A percentile compares a stretch with the other conserved stretches of the same genome.
These are phyloP conservation scores for Zeugodacus cucurbitae DNA, from an alignment of 1,140 invertebrate genomes.

Conservation along the genomic window DNA sequence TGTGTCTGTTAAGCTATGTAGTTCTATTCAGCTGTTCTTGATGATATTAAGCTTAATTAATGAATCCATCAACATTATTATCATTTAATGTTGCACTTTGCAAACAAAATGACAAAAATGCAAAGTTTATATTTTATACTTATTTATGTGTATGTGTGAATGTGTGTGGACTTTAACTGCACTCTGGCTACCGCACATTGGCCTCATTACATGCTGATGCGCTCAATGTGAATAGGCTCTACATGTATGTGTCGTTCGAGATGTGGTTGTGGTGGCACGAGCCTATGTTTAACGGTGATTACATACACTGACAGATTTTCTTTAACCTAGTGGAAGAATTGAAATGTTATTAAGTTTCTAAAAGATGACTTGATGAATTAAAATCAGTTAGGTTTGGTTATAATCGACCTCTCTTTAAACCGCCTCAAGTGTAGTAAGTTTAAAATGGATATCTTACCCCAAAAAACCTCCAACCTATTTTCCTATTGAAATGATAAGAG, in stretches of 20 bases:
- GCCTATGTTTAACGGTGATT: background rate
- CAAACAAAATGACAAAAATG: background rate
- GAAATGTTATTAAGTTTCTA: no score
- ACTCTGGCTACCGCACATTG: background rate
- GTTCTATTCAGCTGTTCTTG: background rate
- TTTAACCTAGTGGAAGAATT: no score
- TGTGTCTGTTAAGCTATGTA: no score
- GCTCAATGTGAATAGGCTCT: background rate
- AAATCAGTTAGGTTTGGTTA: no score
- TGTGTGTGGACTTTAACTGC: background rate
- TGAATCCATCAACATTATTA: slow-evolving; percentile 8
- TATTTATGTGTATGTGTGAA: no score
- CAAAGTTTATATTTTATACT: background rate
- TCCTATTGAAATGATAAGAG: no score
- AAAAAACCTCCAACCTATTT: no score
- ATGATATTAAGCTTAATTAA: slow-evolving; percentile 7
- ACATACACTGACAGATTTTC: background rate
- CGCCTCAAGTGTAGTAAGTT: no score
- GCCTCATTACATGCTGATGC: background rate
- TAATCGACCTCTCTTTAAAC: no score
- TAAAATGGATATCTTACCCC: no score
- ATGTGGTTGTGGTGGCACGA: background rate
- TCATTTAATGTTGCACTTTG: slow-evolving; percentile 1
- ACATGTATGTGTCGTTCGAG: no score
- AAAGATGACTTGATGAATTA: no score